Conservation (phyloP, 2,113 vertebrate genomes). For the Orycteropus afer region DNA sequence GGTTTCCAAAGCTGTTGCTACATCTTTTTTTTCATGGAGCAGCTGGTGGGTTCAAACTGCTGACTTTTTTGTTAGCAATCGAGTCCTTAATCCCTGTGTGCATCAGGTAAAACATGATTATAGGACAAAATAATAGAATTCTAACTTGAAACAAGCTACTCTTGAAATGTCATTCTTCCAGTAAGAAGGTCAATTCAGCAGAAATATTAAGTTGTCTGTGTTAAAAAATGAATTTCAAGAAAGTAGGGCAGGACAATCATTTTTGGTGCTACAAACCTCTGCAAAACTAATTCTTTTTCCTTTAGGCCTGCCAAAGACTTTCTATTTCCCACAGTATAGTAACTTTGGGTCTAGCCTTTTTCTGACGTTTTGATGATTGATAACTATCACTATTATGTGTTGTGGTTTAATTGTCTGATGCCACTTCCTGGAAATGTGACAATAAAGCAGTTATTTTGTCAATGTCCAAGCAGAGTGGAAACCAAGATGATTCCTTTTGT, state of each 20-base stretch:
- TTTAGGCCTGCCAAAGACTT: neutral
- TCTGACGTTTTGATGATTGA: conserved; percentile 41
- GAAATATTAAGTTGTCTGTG: conserved; percentile 18
- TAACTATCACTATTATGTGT: conserved; percentile 1
- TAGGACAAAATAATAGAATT: neutral
- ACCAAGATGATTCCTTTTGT: neutral
- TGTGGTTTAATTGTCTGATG: conserved; percentile 52
- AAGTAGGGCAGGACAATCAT: neutral
- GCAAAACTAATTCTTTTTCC: neutral
- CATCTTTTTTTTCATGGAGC: too few relatives aligned
- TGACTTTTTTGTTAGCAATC: too few relatives aligned
- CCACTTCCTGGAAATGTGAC: conserved; percentile 48
- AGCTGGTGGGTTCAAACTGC: too few relatives aligned
- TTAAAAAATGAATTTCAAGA: neutral
- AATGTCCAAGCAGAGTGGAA: neutral
- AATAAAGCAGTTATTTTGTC: neutral
- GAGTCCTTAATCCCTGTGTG: too few relatives aligned
- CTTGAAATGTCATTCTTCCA: conserved; percentile 31
- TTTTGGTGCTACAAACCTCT: conserved; percentile 4
- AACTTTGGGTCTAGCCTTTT: neutral
- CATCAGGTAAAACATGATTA: neutral
- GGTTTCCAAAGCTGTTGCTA: too few relatives aligned
- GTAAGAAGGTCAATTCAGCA: conserved; percentile 21
- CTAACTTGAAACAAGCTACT: neutral
- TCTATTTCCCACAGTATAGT: neutral